Conservation (phyloP, 1,140 invertebrate genomes). For the Caenorhabditis tropicalis region DNA sequence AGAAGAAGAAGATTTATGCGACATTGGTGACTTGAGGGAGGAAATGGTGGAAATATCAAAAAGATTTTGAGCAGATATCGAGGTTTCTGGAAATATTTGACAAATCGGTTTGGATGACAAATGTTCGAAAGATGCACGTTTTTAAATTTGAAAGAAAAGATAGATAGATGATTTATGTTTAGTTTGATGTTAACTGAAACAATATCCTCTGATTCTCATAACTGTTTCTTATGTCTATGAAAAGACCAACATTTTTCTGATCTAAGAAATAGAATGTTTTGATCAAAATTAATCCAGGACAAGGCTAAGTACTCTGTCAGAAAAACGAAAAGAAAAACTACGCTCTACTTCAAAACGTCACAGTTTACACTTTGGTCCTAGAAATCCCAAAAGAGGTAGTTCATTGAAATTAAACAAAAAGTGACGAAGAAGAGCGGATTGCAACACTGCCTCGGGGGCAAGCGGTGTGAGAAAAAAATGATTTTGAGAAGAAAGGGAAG, state of each 20-base stretch:
- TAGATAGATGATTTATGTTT: too few relatives aligned
- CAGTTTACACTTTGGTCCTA: conserved; percentile 20
- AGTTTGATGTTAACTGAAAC: too few relatives aligned
- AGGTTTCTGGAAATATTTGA: neutral
- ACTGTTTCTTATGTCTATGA: too few relatives aligned
- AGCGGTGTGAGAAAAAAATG: conserved; percentile 24
- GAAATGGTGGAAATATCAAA: neutral
- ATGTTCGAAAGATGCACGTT: neutral
- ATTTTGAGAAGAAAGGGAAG: conserved; percentile 4
- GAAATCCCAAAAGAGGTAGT: neutral
- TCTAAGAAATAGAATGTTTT: neutral
- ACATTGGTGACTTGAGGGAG: neutral
- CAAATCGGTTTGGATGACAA: neutral
- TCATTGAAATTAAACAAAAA: conserved; percentile 28
- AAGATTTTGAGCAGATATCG: neutral
- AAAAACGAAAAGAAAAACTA: neutral
- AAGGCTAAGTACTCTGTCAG: neutral
- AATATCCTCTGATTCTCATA: too few relatives aligned
- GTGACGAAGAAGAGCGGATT: neutral
- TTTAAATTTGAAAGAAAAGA: too few relatives aligned
- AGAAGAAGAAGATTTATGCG: conserved; percentile 24
- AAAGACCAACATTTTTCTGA: too few relatives aligned
- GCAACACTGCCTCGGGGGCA: conserved; percentile 32
- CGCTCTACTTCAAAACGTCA: neutral
- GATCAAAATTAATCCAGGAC: neutral